Evolutionary conservation across 53 echinoderm and acorn worm genomes (phyloP), one percentile per base, ranked within the genome.

Genomic region (Stichopus horrens): DNA sequence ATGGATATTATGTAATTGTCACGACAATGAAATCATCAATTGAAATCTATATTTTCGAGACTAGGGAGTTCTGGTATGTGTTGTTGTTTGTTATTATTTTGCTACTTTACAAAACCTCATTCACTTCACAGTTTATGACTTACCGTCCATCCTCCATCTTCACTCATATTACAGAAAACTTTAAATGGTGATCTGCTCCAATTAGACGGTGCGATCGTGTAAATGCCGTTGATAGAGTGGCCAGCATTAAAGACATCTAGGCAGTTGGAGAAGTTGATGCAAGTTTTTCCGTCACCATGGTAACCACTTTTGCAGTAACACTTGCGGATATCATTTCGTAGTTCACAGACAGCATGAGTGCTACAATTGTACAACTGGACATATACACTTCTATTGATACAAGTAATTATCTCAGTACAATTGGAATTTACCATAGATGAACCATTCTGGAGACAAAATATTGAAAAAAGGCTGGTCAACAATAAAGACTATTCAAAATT

Each of bases 101-200:
- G 37, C 2, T 1, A 37, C 0, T 37, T 37, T 37, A 37, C 37
- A 37, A 37, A 37, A 37, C 37, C 37, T 2, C 37, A 2, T 37
- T 37, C 37, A 37, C 37, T 37, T 37, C 37, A 37, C 37, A 37
- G 37, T 37, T 63, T 6, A 52, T 53, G 55, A 53, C 52, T 79
- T 55, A 79, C 79, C 79, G 79, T 79, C 79, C 79, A 79, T 16
- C 79, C 79, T 56, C 81, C 81, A 5, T 9, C 19, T 7, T 81
- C 81, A 56, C 56, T 21, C 81, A 81, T 81, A 57, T 81, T 81
- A 58, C 81, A 81, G 8, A 57, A 58, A 16, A 81, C 81, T 56
- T 7, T 20, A 56, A 81, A 81, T n/a, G 81, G 81, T 81, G 18
- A 16, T 56, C 81, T 57, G 9, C 20, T 6, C 81, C 81, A 81